phyloP scores from a whole-genome alignment of 2,888 invertebrate species.

The Blomia tropicalis region DNA sequence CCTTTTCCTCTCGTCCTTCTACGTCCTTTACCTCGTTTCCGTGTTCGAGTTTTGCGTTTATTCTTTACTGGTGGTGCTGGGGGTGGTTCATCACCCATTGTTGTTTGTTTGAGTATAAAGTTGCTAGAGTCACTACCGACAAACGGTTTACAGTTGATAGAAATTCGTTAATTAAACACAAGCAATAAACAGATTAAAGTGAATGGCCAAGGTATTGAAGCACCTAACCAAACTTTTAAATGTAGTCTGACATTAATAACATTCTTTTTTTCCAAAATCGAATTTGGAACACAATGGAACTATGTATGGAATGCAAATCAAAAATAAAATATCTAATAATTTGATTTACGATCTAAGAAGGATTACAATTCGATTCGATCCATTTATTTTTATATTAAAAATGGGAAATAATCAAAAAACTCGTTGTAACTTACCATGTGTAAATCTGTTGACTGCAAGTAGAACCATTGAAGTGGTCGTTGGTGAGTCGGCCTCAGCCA shows the following conservation, averaged over 20 bases:
- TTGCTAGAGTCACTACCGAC: too few species aligned
- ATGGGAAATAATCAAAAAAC: too few species aligned
- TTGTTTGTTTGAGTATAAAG: too few species aligned
- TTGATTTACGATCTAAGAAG: too few species aligned
- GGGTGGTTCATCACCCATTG: too few species aligned
- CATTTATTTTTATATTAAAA: too few species aligned
- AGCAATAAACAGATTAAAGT: too few species aligned
- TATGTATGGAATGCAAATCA: not conserved
- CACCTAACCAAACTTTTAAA: too few species aligned
- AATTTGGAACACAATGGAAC: not conserved
- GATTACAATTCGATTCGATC: too few species aligned
- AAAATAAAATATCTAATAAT: not conserved
- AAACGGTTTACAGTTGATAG: not conserved
- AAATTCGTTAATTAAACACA: not conserved
- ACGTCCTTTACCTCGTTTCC: not conserved
- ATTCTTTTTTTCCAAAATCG: not conserved
- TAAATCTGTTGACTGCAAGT: conserved; percentile 17
- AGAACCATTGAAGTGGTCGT: conserved; percentile 16
- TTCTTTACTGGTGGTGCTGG: too few species aligned
- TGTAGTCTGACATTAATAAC: too few species aligned
- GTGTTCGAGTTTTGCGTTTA: not conserved
- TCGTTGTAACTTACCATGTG: conserved; percentile 7
- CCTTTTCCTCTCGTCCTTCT: not conserved
- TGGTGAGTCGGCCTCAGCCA: conserved; percentile 14
- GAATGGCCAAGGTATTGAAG: too few species aligned